These are phyloP conservation scores for Poeciliopsis gracilis DNA, from an alignment of 2,797 vertebrate species.

Conservation along the genomic window DNA sequence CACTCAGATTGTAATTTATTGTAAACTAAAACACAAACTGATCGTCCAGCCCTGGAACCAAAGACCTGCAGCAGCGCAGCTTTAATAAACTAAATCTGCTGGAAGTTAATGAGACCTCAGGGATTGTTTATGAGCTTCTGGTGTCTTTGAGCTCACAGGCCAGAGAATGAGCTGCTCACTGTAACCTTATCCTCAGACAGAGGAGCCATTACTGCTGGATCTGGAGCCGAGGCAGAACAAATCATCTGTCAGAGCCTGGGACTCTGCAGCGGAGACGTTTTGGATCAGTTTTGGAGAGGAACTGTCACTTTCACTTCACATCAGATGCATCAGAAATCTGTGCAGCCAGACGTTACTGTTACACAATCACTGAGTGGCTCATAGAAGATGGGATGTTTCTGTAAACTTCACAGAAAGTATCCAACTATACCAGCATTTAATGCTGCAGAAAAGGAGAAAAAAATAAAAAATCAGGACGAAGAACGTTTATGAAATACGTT, in stretches of 20 bases:
- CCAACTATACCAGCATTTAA: neutral
- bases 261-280: neutral
- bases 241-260: neutral
- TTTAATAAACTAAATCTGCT: neutral
- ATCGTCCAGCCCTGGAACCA: neutral
- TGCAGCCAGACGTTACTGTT: neutral
- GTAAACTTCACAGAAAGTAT: too few relatives aligned
- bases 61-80: neutral
- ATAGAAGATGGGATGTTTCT: neutral
- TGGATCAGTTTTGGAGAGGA: constrained; percentile 8
- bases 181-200: constrained; percentile 34
- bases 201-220: constrained; percentile 14
- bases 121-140: neutral
- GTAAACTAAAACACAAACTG: neutral
- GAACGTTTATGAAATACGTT: neutral
- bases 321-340: neutral
- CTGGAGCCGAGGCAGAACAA: neutral
- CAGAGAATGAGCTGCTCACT: constrained; percentile 15
- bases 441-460: neutral
- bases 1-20: neutral
- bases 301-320: neutral
- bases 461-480: neutral
- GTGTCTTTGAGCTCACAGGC: neutral
- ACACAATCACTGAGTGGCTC: neutral
- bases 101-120: neutral